Evolutionary conservation across 2,888 invertebrate genomes (phyloP), one percentile per base, ranked within the genome.

Genomic region (Macaria notata): DNA sequence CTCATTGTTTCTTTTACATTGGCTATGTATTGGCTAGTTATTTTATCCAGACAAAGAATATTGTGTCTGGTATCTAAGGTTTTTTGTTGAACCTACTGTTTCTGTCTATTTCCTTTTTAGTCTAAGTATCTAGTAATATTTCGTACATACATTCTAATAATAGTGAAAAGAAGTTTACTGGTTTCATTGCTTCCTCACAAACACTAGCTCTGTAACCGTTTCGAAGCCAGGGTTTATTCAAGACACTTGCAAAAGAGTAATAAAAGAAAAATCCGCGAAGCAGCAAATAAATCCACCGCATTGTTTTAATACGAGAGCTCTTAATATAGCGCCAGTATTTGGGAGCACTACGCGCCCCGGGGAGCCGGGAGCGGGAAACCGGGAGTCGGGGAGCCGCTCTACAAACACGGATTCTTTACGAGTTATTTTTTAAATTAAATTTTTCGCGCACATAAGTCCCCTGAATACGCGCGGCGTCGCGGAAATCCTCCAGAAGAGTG

Each of bases 381-480:
- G 19, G 43, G 42, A 49, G 36, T 41, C 46, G 50, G 31, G 19
- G 30, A 51, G 57, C 49, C 50, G 58, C 54, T 41, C 56, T 45
- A 47, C 59, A 52, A 62, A 56, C 55, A 50, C 45, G 47, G 45
- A 64, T 61, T 59, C 64, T 55, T 55, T 9, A 51, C 46, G 63
- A 78, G 79, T 75, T 78, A 79, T 76, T 76, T 78, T 75, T 78
- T 68, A 78, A 81, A 81, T 81, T 79, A 79, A 77, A 79, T 78
- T 79, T 81, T 81, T 76, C 71, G 62, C 70, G 62, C 65, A 72
- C 73, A 71, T 74, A 73, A 75, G 73, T 71, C 76, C 54, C 65
- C 59, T 59, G 67, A 68, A 73, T 61, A 65, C 62, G 58, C 59
- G 66, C 61, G 53, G 63, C 63, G 46, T 49, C 58, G 49, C 59